A percentile compares a stretch with the other conserved stretches of the same genome.
phyloP scores from a whole-genome alignment of 2,888 invertebrate species.

The Eustalomyia histrio region DNA sequence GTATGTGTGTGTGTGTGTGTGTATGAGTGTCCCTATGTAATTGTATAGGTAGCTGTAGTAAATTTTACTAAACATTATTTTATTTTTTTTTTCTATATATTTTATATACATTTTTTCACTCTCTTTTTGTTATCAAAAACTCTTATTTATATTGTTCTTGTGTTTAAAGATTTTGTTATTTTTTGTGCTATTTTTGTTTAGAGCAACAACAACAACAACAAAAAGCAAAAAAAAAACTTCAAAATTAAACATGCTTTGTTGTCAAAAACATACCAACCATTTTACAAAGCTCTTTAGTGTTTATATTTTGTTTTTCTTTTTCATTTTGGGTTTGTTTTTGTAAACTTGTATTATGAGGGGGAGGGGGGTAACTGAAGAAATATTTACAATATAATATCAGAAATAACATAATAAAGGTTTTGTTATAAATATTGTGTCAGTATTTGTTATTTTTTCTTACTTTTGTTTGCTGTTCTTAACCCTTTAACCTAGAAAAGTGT shows the following conservation, averaged over 20 bases:
- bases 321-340: background rate
- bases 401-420: constrained; percentile 31
- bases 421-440: constrained; percentile 29
- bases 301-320: constrained; percentile 8
- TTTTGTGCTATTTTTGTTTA: background rate
- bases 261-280: constrained; percentile 58
- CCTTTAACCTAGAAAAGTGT: too few relatives aligned
- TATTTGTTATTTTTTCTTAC: constrained; percentile 15
- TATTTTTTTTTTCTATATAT: background rate
- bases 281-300: constrained; percentile 12
- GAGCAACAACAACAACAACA: background rate
- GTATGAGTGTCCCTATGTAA: too few relatives aligned
- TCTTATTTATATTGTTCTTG: background rate
- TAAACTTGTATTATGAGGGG: background rate
- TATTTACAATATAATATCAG: constrained; percentile 12
- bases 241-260: constrained; percentile 56
- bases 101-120: background rate
- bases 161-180: background rate
- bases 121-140: background rate
- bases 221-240: constrained; percentile 26
- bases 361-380: background rate
- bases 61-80: background rate
- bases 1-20: too few relatives aligned
- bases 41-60: too few relatives aligned
- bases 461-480: background rate